Base-by-base conservation (phyloP, 2,113 vertebrate genomes). In the Lycaon pictus region DNA sequence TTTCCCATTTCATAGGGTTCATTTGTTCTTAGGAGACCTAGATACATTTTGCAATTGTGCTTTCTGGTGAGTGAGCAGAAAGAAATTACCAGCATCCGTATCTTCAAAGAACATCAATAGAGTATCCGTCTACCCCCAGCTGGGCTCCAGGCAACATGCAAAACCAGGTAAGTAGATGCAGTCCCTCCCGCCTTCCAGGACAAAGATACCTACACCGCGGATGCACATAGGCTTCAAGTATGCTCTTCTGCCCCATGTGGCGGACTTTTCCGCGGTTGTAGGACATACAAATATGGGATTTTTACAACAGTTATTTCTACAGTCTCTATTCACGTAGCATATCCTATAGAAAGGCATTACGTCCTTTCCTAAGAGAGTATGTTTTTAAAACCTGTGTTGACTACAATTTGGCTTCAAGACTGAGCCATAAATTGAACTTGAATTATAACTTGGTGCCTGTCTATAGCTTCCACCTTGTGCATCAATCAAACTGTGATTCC, bases 331-430 rank as follows among this genome's bases (percentile, higher is more conserved):
- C 25, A 67, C 55, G 22, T 48, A 67, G 48, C 11, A 90, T 86
- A 91, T 88, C 11, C 37, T 53, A 2, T 43, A 71, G 32, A 91
- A 74, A 35, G 20, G n/a, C 13, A 79, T 37, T 71, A 71, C 60
- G 20, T 43, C 37, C 19, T 23, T 48, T 95, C 35, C 12, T 77
- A 88, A 60, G 58, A 95, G 35, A 77, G 35, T 81, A 79, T 37
- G 25, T 51, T 95, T 94, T 56, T 32, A 88, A 97, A 97, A 92
- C 27, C 62, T 82, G 23, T 60, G 53, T 95, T 95, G 65, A 93
- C 86, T 84, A 80, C 67, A 51, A 95, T 96, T 91, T 95, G 96
- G 76, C 37, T 87, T 98, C 93, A 95, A 90, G 85, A 95, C 0
- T 32, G 37, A 97, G 43, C 23, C 86, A 96, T 89, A 85, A 77